Evolutionary conservation across 2,797 vertebrate genomes (phyloP).

Genomic region (Acrocephalus scirpaceus): DNA sequence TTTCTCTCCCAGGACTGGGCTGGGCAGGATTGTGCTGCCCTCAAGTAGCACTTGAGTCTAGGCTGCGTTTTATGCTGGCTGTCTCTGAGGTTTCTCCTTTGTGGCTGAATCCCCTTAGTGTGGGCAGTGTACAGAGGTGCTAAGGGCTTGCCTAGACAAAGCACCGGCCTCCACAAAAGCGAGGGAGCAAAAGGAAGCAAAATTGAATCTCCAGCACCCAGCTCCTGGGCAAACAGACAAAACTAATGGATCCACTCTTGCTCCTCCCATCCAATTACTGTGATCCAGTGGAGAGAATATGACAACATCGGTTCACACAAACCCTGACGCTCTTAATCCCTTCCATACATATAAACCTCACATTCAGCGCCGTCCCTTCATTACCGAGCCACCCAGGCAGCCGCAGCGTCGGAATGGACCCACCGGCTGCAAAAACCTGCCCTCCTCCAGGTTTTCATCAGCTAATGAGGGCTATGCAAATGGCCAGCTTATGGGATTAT

Average conservation of each 20-base stretch:
- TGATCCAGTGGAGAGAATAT: constrained; percentile 87
- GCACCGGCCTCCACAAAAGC: constrained; percentile 86
- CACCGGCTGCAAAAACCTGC: constrained; percentile 75
- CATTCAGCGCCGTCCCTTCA: constrained; percentile 84
- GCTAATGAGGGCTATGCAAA: constrained; percentile 92
- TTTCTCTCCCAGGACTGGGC: constrained; percentile 82
- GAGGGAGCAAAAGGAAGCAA: constrained; percentile 83
- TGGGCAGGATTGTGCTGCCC: constrained; percentile 81
- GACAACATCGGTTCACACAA: constrained; percentile 86
- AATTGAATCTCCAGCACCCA: constrained; percentile 90
- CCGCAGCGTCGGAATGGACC: constrained; percentile 79
- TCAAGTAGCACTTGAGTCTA: constrained; percentile 87
- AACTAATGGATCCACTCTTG: constrained; percentile 89
- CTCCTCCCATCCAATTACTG: constrained; percentile 96
- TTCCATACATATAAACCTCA: constrained; percentile 89
- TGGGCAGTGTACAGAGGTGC: constrained; percentile 87
- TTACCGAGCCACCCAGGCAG: constrained; percentile 95
- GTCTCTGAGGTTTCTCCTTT: constrained; percentile 78
- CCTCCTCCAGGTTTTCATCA: constrained; percentile 82
- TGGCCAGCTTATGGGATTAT: constrained; percentile 94
- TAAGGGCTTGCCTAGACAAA: constrained; percentile 84
- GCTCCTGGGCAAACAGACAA: constrained; percentile 92
- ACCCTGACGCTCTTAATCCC: constrained; percentile 92
- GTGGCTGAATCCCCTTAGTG: constrained; percentile 87
- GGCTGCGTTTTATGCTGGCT: constrained; percentile 75